A percentile compares a stretch with the other conserved stretches of the same genome.
Evolutionary conservation across 1,140 invertebrate species (phyloP).

Genomic region (Drosophila willistoni): DNA sequence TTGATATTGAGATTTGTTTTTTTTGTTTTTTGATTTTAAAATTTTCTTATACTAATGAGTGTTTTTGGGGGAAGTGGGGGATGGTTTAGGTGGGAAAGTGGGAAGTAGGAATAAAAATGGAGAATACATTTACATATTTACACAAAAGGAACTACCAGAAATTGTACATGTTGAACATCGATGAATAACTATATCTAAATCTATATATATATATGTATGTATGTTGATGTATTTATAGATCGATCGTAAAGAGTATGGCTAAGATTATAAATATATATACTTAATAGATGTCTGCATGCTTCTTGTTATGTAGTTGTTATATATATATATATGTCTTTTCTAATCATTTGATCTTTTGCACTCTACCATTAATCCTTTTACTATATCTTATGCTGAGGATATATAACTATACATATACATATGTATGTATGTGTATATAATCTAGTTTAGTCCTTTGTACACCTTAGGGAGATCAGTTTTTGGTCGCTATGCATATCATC

Average conservation of each 20-base stretch:
- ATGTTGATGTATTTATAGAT: slow-evolving; percentile 9
- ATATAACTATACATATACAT: neutral
- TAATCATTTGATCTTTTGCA: neutral
- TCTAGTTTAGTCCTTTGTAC: slow-evolving; percentile 51
- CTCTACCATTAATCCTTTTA: neutral
- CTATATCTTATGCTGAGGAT: neutral
- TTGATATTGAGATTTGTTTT: slow-evolving; percentile 41
- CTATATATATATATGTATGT: slow-evolving; percentile 3
- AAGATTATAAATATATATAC: neutral
- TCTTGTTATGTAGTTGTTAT: neutral
- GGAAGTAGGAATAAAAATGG: slow-evolving; percentile 10
- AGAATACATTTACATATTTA: slow-evolving; percentile 60
- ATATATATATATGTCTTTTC: neutral
- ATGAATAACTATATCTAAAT: slow-evolving; percentile 35
- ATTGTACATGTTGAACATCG: slow-evolving; percentile 30
- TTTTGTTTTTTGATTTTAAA: slow-evolving; percentile 39
- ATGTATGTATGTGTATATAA: slow-evolving; percentile 11
- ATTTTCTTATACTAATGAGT: slow-evolving; percentile 20
- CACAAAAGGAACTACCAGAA: slow-evolving; percentile 43
- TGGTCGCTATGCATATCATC: slow-evolving; percentile 60
- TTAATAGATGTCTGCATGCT: neutral
- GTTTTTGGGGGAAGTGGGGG: neutral
- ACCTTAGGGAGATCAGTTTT: slow-evolving; percentile 62
- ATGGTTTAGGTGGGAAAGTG: neutral
- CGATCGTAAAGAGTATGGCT: neutral